Percentiles rank a stretch among this genome's conserved stretches.
Evolutionary conservation across 2,797 vertebrate species (phyloP).

Genomic region (Manis crassicaudata): DNA sequence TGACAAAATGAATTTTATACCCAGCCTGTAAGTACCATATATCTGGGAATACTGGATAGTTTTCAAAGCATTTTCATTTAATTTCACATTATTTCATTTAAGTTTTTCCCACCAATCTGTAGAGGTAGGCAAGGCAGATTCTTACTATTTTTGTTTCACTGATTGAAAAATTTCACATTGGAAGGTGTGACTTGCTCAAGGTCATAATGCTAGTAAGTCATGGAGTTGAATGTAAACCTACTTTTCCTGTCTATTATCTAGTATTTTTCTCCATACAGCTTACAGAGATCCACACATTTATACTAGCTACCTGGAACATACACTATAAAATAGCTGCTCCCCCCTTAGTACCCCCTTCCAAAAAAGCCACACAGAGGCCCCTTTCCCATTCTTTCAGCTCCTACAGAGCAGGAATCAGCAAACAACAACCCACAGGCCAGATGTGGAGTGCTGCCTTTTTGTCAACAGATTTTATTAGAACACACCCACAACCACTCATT

Average conservation of each 20-base stretch:
- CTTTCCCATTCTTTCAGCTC: not conserved
- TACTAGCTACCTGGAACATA: not conserved
- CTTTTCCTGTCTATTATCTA: not conserved
- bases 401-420: not conserved
- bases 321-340: not conserved
- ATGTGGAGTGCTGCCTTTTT: not conserved
- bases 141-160: not conserved
- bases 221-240: not conserved
- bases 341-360: accelerated
- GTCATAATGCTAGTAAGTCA: not conserved
- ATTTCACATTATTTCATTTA: slow-evolving; percentile 1
- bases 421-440: not conserved
- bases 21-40: not conserved
- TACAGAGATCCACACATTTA: not conserved
- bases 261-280: not conserved
- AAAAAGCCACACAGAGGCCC: not conserved
- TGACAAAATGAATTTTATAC: not conserved
- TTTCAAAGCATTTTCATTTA: slow-evolving; percentile 16
- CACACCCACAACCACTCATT: not conserved
- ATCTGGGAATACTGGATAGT: not conserved
- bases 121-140: not conserved
- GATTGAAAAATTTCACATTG: not conserved
- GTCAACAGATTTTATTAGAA: not conserved
- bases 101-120: not conserved
- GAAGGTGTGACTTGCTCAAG: not conserved